Percentiles rank a stretch among this genome's conserved stretches.
These are phyloP conservation scores for Coenonympha arcania DNA, from an alignment of 2,888 invertebrate species.

Conservation along the genomic window DNA sequence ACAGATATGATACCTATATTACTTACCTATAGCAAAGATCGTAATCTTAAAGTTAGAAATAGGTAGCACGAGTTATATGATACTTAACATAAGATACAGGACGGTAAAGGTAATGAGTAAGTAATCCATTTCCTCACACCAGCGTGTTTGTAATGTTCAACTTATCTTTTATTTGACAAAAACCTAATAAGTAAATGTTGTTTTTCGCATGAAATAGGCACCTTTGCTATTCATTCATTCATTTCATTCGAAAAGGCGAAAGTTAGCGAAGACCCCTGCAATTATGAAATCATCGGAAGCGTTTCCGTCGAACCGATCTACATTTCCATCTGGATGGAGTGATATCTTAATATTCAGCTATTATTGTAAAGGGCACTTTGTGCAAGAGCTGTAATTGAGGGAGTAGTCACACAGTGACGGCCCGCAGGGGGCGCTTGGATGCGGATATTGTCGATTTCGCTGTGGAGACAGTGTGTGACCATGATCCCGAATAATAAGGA, in stretches of 20 bases:
- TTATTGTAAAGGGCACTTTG: slow-evolving; percentile 19
- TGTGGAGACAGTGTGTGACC: slow-evolving; percentile 35
- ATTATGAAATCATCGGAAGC: neutral
- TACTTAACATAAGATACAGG: neutral
- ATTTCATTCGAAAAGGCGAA: no score
- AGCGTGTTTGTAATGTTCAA: no score
- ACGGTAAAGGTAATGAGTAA: neutral
- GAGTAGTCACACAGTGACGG: no score
- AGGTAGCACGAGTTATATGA: neutral
- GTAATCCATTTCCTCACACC: neutral
- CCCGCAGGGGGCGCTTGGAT: slow-evolving; percentile 40
- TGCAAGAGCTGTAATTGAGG: slow-evolving; percentile 32
- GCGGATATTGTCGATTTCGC: slow-evolving; percentile 59
- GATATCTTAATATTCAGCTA: slow-evolving; percentile 18
- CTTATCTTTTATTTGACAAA: no score
- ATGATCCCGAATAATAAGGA: slow-evolving; percentile 22
- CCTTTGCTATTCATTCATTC: no score
- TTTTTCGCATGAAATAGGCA: no score
- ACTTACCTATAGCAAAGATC: neutral
- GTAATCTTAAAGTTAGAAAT: neutral
- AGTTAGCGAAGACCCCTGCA: neutral
- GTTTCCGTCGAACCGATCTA: neutral
- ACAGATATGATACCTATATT: neutral
- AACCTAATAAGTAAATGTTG: no score
- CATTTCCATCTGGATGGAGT: slow-evolving; percentile 12